These are phyloP conservation scores for Deroptyus accipitrinus DNA, from an alignment of 2,113 vertebrate species.

Conservation along the genomic window DNA sequence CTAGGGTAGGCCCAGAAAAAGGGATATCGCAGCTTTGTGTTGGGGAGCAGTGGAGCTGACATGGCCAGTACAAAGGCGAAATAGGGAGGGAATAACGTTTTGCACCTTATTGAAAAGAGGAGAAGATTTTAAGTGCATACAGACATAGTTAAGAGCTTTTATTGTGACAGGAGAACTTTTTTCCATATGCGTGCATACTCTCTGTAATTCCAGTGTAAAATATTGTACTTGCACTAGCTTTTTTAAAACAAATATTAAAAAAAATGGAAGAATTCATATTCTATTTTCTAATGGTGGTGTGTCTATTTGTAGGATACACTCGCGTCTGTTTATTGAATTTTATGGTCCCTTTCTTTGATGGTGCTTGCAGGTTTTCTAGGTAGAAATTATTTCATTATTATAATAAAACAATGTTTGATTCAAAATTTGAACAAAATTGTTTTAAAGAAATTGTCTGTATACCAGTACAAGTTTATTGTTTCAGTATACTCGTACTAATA, in stretches of 20 bases:
- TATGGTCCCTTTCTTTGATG: constrained; percentile 98
- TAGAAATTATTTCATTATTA: constrained; percentile 97
- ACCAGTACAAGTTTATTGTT: constrained; percentile 91
- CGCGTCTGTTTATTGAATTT: constrained; percentile 94
- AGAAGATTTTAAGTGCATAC: constrained; percentile 84
- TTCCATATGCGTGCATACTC: constrained; percentile 94
- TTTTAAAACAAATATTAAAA: constrained; percentile 92
- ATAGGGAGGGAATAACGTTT: constrained; percentile 85
- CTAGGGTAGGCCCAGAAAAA: constrained; percentile 73
- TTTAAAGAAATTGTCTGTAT: constrained; percentile 96
- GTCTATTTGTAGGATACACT: constrained; percentile 96
- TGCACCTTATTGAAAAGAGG: constrained; percentile 89
- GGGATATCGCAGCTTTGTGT: constrained; percentile 71
- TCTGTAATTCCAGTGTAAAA: constrained; percentile 96
- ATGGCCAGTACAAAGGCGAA: constrained; percentile 82
- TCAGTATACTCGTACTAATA: constrained; percentile 94
- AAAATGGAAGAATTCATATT: constrained; percentile 93
- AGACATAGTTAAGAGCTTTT: constrained; percentile 88
- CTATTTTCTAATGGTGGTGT: constrained; percentile 94
- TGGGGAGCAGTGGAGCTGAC: constrained; percentile 74
- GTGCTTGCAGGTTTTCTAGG: constrained; percentile 98
- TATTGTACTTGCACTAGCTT: constrained; percentile 98
- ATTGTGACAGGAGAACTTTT: constrained; percentile 87
- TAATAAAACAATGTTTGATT: constrained; percentile 97
- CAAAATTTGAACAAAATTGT: constrained; percentile 98